phyloP scores from a whole-genome alignment of 2,113 vertebrate genomes.

The Apodemus speciosus region DNA sequence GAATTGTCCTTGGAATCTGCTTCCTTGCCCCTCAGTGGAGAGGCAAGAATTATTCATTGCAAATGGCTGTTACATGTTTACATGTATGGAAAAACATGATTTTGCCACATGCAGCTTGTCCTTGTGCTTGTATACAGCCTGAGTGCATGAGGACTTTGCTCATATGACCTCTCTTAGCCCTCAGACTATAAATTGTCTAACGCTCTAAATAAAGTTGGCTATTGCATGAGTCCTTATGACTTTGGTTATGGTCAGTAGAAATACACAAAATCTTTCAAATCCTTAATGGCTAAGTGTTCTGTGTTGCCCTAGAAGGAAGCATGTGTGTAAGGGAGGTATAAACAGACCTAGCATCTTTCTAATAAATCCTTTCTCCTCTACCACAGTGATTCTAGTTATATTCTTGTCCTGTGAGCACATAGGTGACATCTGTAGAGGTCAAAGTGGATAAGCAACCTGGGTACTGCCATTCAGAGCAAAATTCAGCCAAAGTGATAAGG shows the following conservation, averaged over 20 bases:
- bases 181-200: neutral
- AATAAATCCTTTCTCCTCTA: neutral
- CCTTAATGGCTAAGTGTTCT: neutral
- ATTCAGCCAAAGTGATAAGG: neutral
- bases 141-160: neutral
- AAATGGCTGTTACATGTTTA: neutral
- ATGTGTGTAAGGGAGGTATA: neutral
- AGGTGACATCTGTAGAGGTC: neutral
- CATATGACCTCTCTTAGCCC: neutral
- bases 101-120: neutral
- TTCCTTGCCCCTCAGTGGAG: neutral
- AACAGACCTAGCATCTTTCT: neutral
- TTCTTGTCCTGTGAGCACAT: neutral
- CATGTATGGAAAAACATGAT: neutral
- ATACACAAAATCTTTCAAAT: neutral
- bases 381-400: neutral
- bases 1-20: neutral
- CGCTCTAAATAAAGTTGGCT: neutral
- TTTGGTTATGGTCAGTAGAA: neutral
- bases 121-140: neutral
- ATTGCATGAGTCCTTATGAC: neutral
- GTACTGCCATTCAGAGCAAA: neutral
- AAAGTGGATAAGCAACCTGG: neutral
- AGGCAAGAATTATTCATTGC: too few species aligned
- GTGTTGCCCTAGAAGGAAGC: neutral